Evolutionary conservation across 2,888 invertebrate genomes (phyloP), one percentile per base, ranked within the genome.

Genomic region (Lithodes maja): DNA sequence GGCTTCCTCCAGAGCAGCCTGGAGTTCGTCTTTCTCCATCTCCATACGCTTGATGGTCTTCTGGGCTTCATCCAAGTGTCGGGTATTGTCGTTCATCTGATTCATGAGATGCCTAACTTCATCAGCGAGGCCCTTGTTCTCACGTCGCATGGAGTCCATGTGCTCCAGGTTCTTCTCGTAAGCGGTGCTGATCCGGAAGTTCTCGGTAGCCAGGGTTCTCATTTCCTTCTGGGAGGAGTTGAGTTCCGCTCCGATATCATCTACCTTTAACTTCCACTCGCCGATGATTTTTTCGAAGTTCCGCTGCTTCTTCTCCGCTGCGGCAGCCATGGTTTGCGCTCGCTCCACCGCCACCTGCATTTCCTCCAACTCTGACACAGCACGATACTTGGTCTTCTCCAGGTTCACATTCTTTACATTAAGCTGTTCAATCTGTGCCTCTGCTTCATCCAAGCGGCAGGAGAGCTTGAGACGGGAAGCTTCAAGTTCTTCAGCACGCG

Each of bases 341-440:
- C 99, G 96, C 95, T 99, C 99, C 93, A 99, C 98, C 95, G 99
- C 99, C 94, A 99, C 96, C 95, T 33, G 33, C 33, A 33, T 33
- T 33, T 33, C 33, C 33, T 33, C 33, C 33, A 33, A 33, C 33
- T 33, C 33, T 33, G 33, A 33, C 33, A 33, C 33, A 33, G 33
- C 33, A 33, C 33, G 33, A 33, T 33, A 33, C 33, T 33, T 33
- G 33, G 33, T 33, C 33, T 33, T 33, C 33, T 33, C 33, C 33
- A 33, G 33, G 33, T 33, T 33, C 33, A 33, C 33, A 33, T 33
- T 33, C 33, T 33, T 33, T 33, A 33, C 33, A 33, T 33, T 33
- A 33, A 33, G 33, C 33, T 33, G 33, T 33, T 33, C 33, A 33
- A 33, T 33, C 33, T 33, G 33, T 33, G 33, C 33, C 33, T 33